phyloP scores from a whole-genome alignment of 2,113 vertebrate species.

The Sminthopsis crassicaudata region DNA sequence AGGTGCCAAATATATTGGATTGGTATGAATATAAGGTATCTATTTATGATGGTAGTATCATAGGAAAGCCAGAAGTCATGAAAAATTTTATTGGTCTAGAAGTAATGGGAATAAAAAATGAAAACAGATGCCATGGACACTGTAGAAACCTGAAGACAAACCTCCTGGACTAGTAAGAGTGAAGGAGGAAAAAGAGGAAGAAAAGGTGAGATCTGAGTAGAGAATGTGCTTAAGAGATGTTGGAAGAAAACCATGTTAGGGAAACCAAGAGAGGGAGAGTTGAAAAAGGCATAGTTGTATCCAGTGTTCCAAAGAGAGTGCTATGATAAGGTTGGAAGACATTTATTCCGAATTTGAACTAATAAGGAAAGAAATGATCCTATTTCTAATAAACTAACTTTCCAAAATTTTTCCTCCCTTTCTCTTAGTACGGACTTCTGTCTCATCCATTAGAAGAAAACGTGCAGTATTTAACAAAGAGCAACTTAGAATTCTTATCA shows the following conservation, averaged over 20 bases:
- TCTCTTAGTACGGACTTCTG: background rate
- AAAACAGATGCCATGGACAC: too few relatives aligned
- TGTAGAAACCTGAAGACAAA: background rate
- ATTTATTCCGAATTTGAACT: background rate
- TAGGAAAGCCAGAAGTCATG: too few relatives aligned
- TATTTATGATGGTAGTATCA: too few relatives aligned
- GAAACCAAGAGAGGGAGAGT: background rate
- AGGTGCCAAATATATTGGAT: too few relatives aligned
- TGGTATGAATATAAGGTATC: too few relatives aligned
- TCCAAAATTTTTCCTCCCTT: background rate
- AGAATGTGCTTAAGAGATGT: background rate
- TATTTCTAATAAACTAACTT: background rate
- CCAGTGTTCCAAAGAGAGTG: background rate
- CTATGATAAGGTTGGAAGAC: background rate
- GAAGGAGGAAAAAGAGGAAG: too few relatives aligned
- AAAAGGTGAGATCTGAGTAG: background rate
- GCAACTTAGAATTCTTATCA: background rate
- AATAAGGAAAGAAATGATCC: background rate
- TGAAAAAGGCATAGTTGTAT: background rate
- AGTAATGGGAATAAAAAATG: too few relatives aligned
- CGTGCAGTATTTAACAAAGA: background rate
- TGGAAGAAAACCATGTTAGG: background rate
- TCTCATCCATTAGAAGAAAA: background rate
- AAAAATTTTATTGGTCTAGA: too few relatives aligned
- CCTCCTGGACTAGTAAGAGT: too few relatives aligned